Evolutionary conservation across 2,797 vertebrate species (phyloP), one percentile per base, ranked within the genome.

Genomic region (Acomys russatus): DNA sequence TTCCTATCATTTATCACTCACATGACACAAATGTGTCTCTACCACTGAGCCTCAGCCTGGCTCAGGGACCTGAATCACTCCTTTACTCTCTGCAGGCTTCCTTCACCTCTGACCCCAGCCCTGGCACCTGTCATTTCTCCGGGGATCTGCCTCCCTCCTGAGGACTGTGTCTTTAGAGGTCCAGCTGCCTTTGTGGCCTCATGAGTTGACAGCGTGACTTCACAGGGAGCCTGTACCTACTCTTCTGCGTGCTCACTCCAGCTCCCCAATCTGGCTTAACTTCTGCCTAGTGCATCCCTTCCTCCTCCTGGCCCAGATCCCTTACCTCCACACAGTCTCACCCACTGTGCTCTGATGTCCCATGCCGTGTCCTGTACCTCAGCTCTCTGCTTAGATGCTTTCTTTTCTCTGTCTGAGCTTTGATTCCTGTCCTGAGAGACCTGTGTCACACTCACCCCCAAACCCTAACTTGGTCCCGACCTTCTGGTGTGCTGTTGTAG

Each of bases 151-250:
- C 1, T 74, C 35, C 59, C 51, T 51, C n/a, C 11, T 28, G 64
- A 9, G 51, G 18, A 7, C 61, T 3, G 9, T 56, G 35, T 63
- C 0, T 22, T 33, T 17, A 25, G 51, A 59, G 70, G 20, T 25
- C 51, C 3, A 0, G 1, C 2, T 0, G 6, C 49, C 66, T 23
- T 51, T 2, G 15, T 9, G 30, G 68, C 68, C 51, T 38, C 51
- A 6, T 28, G 30, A 44, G 14, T 6, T 20, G n/a, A 83, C 33
- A 38, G 25, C 10, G 20, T 14, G 44, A 0, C 9, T 7, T 80
- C 30, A 4, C 6, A 0, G 2, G 22, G 30, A 61, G 17, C 28
- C 35, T 59, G 51, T 51, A 23, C 66, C 64, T 6, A 7, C 30
- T 51, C 38, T 30, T 51, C 28, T 28, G 51, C 9, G 23, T 9